phyloP scores from a whole-genome alignment of 2,888 invertebrate species.

The Pachymerium ferrugineum region DNA sequence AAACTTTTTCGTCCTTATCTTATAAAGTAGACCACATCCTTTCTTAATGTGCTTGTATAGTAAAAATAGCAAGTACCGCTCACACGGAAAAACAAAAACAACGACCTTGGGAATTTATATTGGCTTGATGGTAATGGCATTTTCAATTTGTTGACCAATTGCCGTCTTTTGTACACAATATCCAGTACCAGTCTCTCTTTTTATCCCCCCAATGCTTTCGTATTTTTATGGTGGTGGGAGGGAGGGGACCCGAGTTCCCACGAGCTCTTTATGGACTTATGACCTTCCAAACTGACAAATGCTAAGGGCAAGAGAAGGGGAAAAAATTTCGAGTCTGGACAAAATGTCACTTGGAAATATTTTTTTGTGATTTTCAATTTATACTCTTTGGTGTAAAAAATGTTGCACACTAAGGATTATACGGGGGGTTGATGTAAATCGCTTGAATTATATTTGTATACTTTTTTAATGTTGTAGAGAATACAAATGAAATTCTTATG shows the following conservation, averaged over 20 bases:
- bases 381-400: background rate
- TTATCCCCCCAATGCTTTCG: background rate
- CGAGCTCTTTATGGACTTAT: constrained; percentile 13
- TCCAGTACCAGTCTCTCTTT: too few species aligned
- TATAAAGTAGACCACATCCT: too few species aligned
- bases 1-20: too few species aligned
- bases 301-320: background rate
- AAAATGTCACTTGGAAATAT: background rate
- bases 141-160: background rate
- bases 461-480: too few species aligned
- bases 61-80: too few species aligned
- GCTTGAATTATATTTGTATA: background rate
- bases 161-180: constrained; percentile 1
- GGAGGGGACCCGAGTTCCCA: background rate
- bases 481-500: too few species aligned
- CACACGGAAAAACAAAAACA: background rate
- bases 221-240: constrained; percentile 13
- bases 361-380: background rate
- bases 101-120: background rate
- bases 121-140: background rate
- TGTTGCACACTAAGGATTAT: background rate
- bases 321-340: background rate
- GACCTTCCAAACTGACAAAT: constrained; percentile 8
- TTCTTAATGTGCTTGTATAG: too few species aligned
- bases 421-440: background rate